These are phyloP conservation scores for Apodemus agrarius DNA, from an alignment of 2,797 vertebrate species.

Conservation along the genomic window DNA sequence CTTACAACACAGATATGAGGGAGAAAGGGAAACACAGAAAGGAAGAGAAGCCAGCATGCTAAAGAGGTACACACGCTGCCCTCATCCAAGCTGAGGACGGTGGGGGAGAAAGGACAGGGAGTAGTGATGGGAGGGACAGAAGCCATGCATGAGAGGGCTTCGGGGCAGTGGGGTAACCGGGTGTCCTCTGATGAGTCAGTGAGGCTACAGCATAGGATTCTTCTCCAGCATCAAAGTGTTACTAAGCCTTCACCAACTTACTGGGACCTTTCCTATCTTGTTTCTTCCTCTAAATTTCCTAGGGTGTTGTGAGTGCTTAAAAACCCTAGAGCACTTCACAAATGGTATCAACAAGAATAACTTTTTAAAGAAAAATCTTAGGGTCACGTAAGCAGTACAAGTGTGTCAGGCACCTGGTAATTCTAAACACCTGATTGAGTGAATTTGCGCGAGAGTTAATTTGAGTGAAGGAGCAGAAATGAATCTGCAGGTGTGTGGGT, in stretches of 20 bases:
- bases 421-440: neutral
- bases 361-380: constrained; percentile 10
- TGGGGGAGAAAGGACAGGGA: neutral
- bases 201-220: neutral
- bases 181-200: neutral
- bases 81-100: neutral
- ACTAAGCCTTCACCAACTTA: constrained; percentile 16
- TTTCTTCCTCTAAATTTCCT: neutral
- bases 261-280: neutral
- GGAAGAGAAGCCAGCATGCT: neutral
- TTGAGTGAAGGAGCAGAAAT: neutral
- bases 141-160: neutral
- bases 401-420: neutral
- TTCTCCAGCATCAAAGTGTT: constrained; percentile 29
- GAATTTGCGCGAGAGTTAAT: neutral
- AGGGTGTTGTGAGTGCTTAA: neutral
- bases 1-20: neutral
- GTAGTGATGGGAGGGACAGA: neutral
- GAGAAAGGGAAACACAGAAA: neutral
- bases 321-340: neutral
- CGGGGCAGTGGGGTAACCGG: neutral
- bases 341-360: neutral
- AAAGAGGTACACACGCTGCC: neutral
- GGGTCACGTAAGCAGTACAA: neutral
- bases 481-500: neutral